Conservation (phyloP, 2,888 invertebrate genomes). For the Tupiocoris notatus region DNA sequence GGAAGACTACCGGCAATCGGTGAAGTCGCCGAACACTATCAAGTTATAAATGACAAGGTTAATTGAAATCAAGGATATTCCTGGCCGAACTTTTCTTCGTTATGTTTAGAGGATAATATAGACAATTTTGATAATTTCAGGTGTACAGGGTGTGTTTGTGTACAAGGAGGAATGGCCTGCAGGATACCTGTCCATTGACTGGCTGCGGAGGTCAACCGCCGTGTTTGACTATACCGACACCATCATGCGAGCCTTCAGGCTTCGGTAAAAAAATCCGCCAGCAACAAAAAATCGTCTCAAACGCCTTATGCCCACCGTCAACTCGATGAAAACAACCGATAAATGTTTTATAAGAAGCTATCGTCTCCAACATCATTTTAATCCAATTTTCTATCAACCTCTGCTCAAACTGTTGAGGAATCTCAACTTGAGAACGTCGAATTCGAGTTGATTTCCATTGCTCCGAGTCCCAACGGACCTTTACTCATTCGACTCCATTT, state of each 20-base stretch:
- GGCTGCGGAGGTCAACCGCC: slow-evolving; percentile 25
- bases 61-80: too few relatives aligned
- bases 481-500: background rate
- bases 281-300: too few relatives aligned
- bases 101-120: too few relatives aligned
- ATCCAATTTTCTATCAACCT: background rate
- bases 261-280: too few relatives aligned
- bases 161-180: slow-evolving; percentile 41
- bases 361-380: too few relatives aligned
- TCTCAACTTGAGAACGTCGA: background rate
- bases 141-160: slow-evolving; percentile 35
- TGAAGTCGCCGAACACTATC: slow-evolving; percentile 10
- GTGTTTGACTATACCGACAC: slow-evolving; percentile 35
- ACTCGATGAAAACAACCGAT: too few relatives aligned
- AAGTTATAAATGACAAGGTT: slow-evolving; percentile 13
- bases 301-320: too few relatives aligned
- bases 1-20: slow-evolving; percentile 1
- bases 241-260: slow-evolving; percentile 39
- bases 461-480: background rate
- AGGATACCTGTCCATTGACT: slow-evolving; percentile 39
- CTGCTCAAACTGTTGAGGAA: background rate
- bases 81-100: too few relatives aligned
- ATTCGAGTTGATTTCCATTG: background rate
- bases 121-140: too few relatives aligned
- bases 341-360: too few relatives aligned